A percentile compares a stretch with the other conserved stretches of the same genome.
These are phyloP conservation scores for Lepisosteus osseus DNA, from an alignment of 2,113 vertebrate species.

Conservation along the genomic window DNA sequence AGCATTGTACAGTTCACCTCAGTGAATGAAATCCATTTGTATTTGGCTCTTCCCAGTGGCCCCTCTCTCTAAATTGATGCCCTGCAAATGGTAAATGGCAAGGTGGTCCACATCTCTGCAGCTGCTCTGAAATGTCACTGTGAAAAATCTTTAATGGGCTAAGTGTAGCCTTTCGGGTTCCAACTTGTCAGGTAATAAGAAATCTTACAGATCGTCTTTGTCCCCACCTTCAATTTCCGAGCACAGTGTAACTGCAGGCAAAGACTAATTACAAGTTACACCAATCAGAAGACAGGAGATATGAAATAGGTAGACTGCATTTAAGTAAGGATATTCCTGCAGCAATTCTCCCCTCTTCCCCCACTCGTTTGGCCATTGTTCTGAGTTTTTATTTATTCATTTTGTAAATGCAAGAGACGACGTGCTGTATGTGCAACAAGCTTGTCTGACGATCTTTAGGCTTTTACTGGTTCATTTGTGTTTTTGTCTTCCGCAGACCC, in stretches of 20 bases:
- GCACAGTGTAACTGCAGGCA: conserved; percentile 79
- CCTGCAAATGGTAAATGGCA: conserved; percentile 91
- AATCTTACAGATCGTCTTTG: conserved; percentile 85
- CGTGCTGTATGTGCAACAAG: background rate
- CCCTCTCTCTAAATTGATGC: conserved; percentile 80
- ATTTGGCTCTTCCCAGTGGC: conserved; percentile 80
- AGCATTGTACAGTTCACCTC: conserved; percentile 88
- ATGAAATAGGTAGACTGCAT: conserved; percentile 76
- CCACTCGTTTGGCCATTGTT: conserved; percentile 42
- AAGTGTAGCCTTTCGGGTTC: conserved; percentile 98
- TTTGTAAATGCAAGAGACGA: background rate
- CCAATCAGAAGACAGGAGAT: conserved; percentile 76
- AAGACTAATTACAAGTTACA: conserved; percentile 90
- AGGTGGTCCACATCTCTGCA: conserved; percentile 78
- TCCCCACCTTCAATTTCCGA: conserved; percentile 63
- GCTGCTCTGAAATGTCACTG: conserved; percentile 96
- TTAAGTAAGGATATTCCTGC: conserved; percentile 65
- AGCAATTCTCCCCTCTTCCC: conserved; percentile 28
- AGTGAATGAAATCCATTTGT: conserved; percentile 88
- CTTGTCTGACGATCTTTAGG: background rate
- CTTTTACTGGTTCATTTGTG: no score
- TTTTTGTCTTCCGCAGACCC: no score
- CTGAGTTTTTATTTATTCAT: conserved; percentile 38
- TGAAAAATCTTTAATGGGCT: conserved; percentile 98
- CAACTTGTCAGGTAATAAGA: conserved; percentile 93